Conservation (phyloP, 2,797 vertebrate species). For the Hoplostethus atlanticus region DNA sequence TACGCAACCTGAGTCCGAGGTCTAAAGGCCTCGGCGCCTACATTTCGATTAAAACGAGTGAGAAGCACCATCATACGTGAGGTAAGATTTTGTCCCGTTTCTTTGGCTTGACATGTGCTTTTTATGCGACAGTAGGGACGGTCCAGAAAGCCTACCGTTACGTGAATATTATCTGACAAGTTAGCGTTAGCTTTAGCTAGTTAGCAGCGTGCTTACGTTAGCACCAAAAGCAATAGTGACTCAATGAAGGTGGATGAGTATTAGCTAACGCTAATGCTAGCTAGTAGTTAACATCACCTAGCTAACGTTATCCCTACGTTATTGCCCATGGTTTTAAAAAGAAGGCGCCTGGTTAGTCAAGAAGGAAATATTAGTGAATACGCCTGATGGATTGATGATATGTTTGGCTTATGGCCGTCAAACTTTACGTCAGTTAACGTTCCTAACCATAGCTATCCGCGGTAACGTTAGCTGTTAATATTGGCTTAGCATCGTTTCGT, state of each 20-base stretch:
- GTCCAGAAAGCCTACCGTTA: background rate
- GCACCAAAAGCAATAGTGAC: background rate
- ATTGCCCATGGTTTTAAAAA: background rate
- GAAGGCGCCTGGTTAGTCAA: no score
- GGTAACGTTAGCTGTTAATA: background rate
- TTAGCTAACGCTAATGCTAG: constrained; percentile 8
- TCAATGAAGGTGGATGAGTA: background rate
- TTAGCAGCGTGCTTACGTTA: constrained; percentile 46
- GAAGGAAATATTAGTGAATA: background rate
- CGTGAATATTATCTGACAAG: background rate
- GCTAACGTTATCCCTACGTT: background rate
- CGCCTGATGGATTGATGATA: background rate
- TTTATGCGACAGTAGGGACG: background rate
- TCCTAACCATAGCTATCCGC: background rate
- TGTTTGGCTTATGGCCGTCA: background rate
- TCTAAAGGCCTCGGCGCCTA: constrained; percentile 58
- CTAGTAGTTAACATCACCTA: constrained; percentile 32
- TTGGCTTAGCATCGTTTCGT: background rate
- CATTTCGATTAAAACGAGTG: background rate
- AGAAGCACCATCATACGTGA: constrained; percentile 22
- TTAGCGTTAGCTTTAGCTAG: constrained; percentile 51
- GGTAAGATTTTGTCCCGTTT: constrained; percentile 55
- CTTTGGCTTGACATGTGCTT: background rate
- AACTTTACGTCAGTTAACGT: background rate
- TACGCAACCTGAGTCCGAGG: constrained; percentile 54